phyloP scores from a whole-genome alignment of 2,113 vertebrate genomes.

The Eulemur macaco region DNA sequence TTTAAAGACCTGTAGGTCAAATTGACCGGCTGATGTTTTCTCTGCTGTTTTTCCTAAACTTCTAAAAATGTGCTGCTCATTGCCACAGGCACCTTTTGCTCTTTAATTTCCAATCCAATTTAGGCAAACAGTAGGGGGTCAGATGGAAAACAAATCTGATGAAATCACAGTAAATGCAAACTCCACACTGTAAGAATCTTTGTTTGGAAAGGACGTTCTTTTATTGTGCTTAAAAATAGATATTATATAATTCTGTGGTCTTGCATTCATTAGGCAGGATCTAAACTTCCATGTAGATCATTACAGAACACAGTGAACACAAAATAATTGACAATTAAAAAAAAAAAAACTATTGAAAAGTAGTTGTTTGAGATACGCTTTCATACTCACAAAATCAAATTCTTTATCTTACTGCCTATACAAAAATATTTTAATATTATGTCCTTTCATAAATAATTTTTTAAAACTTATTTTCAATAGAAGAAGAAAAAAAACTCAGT shows the following conservation, averaged over 20 bases:
- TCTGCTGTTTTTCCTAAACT: not conserved
- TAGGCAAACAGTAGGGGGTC: not conserved
- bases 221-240: not conserved
- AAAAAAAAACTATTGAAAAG: not conserved
- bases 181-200: not conserved
- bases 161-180: not conserved
- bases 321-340: not conserved
- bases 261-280: not conserved
- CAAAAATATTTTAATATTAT: not conserved
- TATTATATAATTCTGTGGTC: not conserved
- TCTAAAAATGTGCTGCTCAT: not conserved
- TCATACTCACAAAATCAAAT: not conserved
- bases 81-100: not conserved
- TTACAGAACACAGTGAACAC: not conserved
- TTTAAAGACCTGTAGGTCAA: not conserved
- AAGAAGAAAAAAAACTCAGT: not conserved
- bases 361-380: not conserved
- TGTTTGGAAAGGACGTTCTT: not conserved
- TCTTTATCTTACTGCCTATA: not conserved
- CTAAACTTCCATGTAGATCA: not conserved
- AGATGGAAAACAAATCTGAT: not conserved
- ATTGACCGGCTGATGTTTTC: not conserved
- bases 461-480: not conserved
- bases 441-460: not conserved
- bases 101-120: not conserved